Percentiles rank a stretch among this genome's conserved stretches.
Evolutionary conservation across 2,888 invertebrate species (phyloP).

Genomic region (Zaprionus bogoriensis): DNA sequence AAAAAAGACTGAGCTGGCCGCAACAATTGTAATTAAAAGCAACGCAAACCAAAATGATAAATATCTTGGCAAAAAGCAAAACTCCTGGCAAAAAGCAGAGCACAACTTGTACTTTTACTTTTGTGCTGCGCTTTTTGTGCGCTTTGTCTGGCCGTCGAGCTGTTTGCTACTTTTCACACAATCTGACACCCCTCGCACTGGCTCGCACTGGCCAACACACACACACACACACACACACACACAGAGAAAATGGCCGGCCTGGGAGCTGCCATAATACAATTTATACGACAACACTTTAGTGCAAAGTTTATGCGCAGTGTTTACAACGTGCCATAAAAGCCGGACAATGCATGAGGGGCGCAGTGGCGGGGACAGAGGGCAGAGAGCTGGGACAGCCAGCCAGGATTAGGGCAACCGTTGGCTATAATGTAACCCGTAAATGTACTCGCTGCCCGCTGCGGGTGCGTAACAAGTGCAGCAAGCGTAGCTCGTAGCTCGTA

Average conservation of each 20-base stretch:
- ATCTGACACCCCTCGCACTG: neutral
- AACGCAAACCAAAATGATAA: constrained; percentile 61
- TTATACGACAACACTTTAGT: constrained; percentile 78
- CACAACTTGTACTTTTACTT: constrained; percentile 25
- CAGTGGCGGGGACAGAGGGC: neutral
- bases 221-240: constrained; percentile 7
- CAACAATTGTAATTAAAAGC: constrained; percentile 75
- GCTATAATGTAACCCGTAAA: constrained; percentile 56
- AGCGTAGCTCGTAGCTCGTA: constrained; percentile 10
- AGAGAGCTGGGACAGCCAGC: neutral
- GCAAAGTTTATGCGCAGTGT: constrained; percentile 76
- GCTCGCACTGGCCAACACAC: too few species aligned
- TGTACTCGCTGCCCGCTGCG: constrained; percentile 45
- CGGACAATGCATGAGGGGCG: constrained; percentile 57
- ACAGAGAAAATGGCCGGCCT: constrained; percentile 63
- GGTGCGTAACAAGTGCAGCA: constrained; percentile 68
- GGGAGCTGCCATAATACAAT: constrained; percentile 78
- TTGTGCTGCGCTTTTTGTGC: constrained; percentile 35
- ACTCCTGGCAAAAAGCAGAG: constrained; percentile 31
- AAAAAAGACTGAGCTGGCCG: constrained; percentile 31
- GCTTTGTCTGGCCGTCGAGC: constrained; percentile 48
- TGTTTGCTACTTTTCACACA: constrained; percentile 49
- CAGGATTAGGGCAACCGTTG: constrained; percentile 48
- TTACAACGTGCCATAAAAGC: constrained; percentile 76
- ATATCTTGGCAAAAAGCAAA: constrained; percentile 52